Evolutionary conservation across 2,888 invertebrate genomes (phyloP), one percentile per base, ranked within the genome.

Genomic region (Melinopterus prodromus): DNA sequence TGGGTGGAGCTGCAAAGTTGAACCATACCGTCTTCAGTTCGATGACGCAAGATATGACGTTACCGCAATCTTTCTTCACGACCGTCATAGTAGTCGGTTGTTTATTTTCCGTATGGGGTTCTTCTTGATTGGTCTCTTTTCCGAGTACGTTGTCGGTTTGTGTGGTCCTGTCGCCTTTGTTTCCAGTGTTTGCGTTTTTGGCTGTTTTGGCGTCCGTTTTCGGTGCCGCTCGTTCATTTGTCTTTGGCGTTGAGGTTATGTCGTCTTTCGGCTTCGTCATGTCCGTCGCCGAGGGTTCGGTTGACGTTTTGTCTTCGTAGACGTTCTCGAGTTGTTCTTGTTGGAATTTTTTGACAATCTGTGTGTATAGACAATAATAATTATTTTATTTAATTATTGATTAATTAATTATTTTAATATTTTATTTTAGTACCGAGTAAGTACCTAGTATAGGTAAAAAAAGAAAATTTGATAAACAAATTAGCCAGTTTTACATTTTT

Each of bases 1-100:
- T 93, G 0, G 98, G 98, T 0, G 99, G 98, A 0, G 99, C 98
- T 6, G 99, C 98, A 90, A 99, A 99, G 88, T 98, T 98, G 86
- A 99, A 97, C 98, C 98, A 99, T 72, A 98, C 95, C 0, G 96
- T 94, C 88, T 96, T 96, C 79, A 99, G 90, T 87, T 98, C 96
- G 78, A 98, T 95, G 1, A 96, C 93, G 85, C 97, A 97, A 0
- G 97, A 97, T 0, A 97, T 95, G 0, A 94, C 94, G 86, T 95
- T 95, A 38, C 94, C 95, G 82, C 93, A 94, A 80, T 93, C 92
- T 86, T 93, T 94, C 0, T 91, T 90, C 0, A 90, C 89, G 7
- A 76, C 79, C 5, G 81, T 76, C 69, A 81, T 78, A 3, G 26
- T 6, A 78, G 78, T n/a, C 78, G 75, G 38, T 79, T 80, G 69